phyloP scores from a whole-genome alignment of 2,888 invertebrate genomes.

The Allygus modestus region DNA sequence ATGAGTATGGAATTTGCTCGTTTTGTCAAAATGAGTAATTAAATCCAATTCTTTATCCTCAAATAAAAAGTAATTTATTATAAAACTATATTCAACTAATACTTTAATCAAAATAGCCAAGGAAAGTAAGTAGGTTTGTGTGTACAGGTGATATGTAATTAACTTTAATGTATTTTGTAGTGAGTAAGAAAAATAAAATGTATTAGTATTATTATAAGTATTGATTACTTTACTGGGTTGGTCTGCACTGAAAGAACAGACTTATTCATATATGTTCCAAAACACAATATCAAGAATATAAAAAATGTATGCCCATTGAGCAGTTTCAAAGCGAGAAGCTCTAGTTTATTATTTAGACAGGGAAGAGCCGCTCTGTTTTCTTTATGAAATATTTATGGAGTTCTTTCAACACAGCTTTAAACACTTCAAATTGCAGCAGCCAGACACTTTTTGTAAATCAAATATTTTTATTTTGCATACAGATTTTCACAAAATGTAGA shows the following conservation, averaged over 20 bases:
- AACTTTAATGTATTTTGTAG: no score
- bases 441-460: conserved; percentile 16
- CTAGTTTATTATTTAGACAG: conserved; percentile 53
- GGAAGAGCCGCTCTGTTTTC: conserved; percentile 48
- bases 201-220: no score
- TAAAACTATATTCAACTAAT: no score
- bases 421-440: conserved; percentile 28
- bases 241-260: neutral
- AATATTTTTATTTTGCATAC: neutral
- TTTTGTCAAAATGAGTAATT: no score
- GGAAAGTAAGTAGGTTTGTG: no score
- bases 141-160: no score
- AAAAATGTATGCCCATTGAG: conserved; percentile 55
- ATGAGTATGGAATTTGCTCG: no score
- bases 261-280: conserved; percentile 52
- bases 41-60: no score
- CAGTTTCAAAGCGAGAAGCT: conserved; percentile 55
- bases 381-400: conserved; percentile 54
- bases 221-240: neutral
- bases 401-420: conserved; percentile 56
- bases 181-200: no score
- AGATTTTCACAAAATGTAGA: no score
- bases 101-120: no score
- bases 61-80: no score
- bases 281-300: conserved; percentile 52